Base-by-base conservation (phyloP, 1,140 invertebrate genomes). In the Caenorhabditis tropicalis region DNA sequence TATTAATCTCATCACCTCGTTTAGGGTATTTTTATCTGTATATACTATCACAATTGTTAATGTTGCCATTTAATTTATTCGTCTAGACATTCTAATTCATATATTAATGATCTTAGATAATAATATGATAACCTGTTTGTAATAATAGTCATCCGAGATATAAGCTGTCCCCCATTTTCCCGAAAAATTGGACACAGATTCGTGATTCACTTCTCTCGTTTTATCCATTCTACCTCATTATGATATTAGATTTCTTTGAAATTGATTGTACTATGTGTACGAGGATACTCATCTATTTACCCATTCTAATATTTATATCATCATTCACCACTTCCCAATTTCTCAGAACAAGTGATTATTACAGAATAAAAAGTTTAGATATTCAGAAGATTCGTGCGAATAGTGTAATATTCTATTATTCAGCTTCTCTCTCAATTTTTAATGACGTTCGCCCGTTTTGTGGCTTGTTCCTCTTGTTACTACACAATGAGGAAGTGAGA, bases 281-380 rank as follows among this genome's bases (percentile, higher is more conserved):
- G 31, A 65, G 58, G 58, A 65, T 65, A 65, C 58, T 65, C 58
- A 65, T 65, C 31, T 0, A 65, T 65, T 65, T n/a, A 65, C 58
- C 58, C 31, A 24, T 15, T 15, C 10, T 4, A 56, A 56, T 27
- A 7, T 27, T 24, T n/a, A n/a, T n/a, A n/a, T n/a, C n/a, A n/a
- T 60, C 21, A 5, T 19, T 36, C 7, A 33, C 24, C 3, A 15
- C 6, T 65, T 65, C 19, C 10, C 5, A 15, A 60, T 19, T 33
- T 33, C 29, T 4, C 31, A 33, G 7, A 65, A 65, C 36, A n/a
- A 36, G 36, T 19, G 10, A 4, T 33, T 3, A 65, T 19, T 15
- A n/a, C 31, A 15, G 31, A 60, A 60, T 33, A 12, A 12, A 24
- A 65, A 36, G 21, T 16, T 9, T 27, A 15, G 5, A n/a, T n/a